Conservation (phyloP, 2,113 vertebrate species). For the Eulacestoma nigropectus region DNA sequence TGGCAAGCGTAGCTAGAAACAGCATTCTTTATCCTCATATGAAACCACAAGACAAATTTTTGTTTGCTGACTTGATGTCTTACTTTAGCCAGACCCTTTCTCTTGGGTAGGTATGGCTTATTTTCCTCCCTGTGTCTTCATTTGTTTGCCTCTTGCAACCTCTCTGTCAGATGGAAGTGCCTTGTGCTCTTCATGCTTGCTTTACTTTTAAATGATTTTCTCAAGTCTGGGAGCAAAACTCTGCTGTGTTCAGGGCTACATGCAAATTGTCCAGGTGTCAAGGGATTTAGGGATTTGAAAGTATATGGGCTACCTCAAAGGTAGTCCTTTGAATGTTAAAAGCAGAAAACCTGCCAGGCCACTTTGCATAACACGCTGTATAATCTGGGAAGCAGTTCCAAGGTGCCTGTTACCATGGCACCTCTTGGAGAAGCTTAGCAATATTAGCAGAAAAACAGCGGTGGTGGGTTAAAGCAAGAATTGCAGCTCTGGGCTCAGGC, state of each 20-base stretch:
- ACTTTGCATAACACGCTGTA: not conserved
- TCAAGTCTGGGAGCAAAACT: not conserved
- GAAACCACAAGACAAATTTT: not conserved
- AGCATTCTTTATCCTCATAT: not conserved
- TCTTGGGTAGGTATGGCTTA: not conserved
- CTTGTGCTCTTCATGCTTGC: not conserved
- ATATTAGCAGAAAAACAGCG: not conserved
- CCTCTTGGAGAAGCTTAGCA: not conserved
- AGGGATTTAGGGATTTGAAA: constrained; percentile 16
- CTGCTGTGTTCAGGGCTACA: not conserved
- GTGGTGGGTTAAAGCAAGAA: not conserved
- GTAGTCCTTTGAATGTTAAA: constrained; percentile 7
- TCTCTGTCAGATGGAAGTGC: not conserved
- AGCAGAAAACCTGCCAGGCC: not conserved
- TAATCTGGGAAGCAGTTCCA: not conserved
- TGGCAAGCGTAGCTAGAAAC: not conserved
- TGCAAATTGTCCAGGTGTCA: not conserved
- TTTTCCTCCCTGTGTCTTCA: not conserved
- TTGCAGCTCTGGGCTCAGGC: not conserved
- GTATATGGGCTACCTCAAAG: not conserved
- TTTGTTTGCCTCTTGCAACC: not conserved
- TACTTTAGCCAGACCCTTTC: not conserved
- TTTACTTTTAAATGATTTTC: not conserved
- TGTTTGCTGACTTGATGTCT: not conserved
- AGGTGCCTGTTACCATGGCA: constrained; percentile 49